Evolutionary conservation across 2,113 vertebrate species (phyloP).

Genomic region (Osmerus mordax): DNA sequence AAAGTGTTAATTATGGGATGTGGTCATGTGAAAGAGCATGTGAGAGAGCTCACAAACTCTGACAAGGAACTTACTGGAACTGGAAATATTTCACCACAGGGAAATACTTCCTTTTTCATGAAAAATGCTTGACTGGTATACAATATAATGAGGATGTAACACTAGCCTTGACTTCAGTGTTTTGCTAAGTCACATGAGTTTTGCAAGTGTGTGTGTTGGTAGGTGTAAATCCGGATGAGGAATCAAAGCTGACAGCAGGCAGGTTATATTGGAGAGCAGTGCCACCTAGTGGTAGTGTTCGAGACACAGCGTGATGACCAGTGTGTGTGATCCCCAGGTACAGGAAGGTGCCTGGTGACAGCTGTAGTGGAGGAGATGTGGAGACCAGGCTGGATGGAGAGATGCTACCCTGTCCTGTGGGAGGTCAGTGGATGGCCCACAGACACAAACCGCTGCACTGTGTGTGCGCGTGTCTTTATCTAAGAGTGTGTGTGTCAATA

Average conservation of each 20-base stretch:
- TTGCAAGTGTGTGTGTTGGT: background rate
- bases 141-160: too few species aligned
- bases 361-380: slow-evolving; percentile 89
- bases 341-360: slow-evolving; percentile 93
- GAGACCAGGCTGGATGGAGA: slow-evolving; percentile 89
- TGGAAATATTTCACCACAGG: too few species aligned
- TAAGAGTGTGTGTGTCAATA: too few species aligned
- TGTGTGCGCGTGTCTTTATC: too few species aligned
- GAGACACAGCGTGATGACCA: background rate
- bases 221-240: background rate
- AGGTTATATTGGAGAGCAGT: slow-evolving; percentile 12
- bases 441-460: background rate
- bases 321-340: slow-evolving; percentile 73
- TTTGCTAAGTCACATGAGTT: background rate
- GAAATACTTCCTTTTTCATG: background rate
- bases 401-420: slow-evolving; percentile 88
- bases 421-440: slow-evolving; percentile 72
- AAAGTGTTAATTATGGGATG: too few species aligned
- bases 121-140: too few species aligned
- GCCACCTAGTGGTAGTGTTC: slow-evolving; percentile 38
- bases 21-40: too few species aligned
- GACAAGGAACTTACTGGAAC: too few species aligned
- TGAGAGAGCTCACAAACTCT: too few species aligned
- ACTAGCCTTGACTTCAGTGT: too few species aligned
- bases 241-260: too few species aligned